These are phyloP conservation scores for Delia radicum DNA, from an alignment of 1,140 invertebrate genomes.

Conservation along the genomic window DNA sequence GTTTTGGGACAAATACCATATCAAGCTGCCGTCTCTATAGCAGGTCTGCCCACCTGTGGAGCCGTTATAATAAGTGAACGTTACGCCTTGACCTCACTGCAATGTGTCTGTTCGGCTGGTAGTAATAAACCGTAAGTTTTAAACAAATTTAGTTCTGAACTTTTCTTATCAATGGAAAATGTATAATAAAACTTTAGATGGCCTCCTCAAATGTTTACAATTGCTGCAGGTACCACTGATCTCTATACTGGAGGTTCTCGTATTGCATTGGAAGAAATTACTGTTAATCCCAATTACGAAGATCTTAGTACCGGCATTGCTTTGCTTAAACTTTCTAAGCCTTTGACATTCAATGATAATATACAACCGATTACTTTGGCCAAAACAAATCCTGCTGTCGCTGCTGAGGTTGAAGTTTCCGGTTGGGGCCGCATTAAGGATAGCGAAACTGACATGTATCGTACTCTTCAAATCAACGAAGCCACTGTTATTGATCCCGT, in stretches of 20 bases:
- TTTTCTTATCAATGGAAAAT: no score
- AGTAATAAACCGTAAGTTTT: constrained; percentile 10
- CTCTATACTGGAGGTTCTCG: constrained; percentile 40
- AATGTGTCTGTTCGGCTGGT: constrained; percentile 44
- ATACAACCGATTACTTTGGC: constrained; percentile 38
- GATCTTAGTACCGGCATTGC: constrained; percentile 40
- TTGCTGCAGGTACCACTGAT: constrained; percentile 40
- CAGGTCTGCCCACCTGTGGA: constrained; percentile 43
- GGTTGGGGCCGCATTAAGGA: constrained; percentile 44
- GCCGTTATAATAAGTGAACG: constrained; percentile 40
- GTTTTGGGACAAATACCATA: constrained; percentile 44
- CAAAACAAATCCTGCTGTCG: constrained; percentile 28
- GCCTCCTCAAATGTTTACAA: constrained; percentile 39
- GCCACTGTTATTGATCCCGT: constrained; percentile 27
- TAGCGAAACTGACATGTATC: constrained; percentile 31
- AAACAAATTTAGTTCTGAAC: constrained; percentile 32
- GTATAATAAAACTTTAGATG: constrained; percentile 35
- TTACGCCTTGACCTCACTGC: constrained; percentile 42
- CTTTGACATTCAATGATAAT: constrained; percentile 32
- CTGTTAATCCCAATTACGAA: constrained; percentile 39
- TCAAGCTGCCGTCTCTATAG: constrained; percentile 43
- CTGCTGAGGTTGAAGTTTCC: constrained; percentile 38
- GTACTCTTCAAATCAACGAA: constrained; percentile 8
- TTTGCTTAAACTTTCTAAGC: constrained; percentile 37
- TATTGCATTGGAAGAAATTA: constrained; percentile 40